These are phyloP conservation scores for Athalia circularis DNA, from an alignment of 2,888 invertebrate species.

Conservation along the genomic window DNA sequence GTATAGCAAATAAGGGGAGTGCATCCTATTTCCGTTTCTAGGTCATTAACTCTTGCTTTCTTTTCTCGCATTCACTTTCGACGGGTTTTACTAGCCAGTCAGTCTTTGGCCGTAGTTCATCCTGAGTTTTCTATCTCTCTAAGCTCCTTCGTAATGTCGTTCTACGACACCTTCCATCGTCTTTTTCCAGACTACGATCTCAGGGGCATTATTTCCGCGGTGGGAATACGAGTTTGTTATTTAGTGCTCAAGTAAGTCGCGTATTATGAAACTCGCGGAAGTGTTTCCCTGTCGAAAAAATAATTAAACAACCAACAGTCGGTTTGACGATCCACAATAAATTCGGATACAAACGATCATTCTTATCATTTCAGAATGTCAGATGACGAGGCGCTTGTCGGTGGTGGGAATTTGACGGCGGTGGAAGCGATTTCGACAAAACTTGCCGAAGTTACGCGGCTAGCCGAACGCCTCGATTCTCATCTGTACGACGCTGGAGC, in stretches of 20 bases:
- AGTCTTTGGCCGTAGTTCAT: constrained; percentile 7
- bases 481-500: constrained; percentile 70
- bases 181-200: constrained; percentile 16
- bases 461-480: constrained; percentile 82
- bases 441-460: constrained; percentile 79
- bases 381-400: constrained; percentile 58
- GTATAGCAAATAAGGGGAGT: constrained; percentile 3
- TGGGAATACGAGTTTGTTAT: constrained; percentile 33
- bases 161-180: constrained; percentile 26
- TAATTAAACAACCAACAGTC: neutral
- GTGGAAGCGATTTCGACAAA: constrained; percentile 82
- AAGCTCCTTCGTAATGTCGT: constrained; percentile 6
- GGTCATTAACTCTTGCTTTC: constrained; percentile 46
- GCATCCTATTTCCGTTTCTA: constrained; percentile 41
- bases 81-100: neutral
- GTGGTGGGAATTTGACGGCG: constrained; percentile 77
- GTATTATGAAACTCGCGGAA: neutral
- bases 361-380: constrained; percentile 62
- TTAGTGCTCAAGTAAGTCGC: constrained; percentile 35
- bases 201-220: constrained; percentile 19
- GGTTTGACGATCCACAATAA: neutral
- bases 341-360: neutral
- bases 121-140: neutral
- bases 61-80: constrained; percentile 42
- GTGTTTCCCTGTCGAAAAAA: neutral